Conservation (phyloP, 2,113 vertebrate species). For the Pangasianodon hypophthalmus region DNA sequence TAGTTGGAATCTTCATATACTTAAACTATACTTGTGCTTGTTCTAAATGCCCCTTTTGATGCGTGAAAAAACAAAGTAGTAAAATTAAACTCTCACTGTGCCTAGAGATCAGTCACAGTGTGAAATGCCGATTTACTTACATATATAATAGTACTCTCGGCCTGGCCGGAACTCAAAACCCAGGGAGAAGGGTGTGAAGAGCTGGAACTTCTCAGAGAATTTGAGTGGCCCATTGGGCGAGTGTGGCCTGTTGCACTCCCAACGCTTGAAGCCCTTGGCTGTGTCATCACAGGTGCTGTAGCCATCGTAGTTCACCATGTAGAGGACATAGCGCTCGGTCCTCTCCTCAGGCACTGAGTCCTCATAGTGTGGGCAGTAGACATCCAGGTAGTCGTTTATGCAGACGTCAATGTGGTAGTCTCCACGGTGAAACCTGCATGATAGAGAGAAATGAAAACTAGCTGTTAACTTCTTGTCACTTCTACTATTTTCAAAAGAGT, state of each 20-base stretch:
- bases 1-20: no score
- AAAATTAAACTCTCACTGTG: not conserved
- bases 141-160: slow-evolving; percentile 99
- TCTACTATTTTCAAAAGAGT: not conserved
- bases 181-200: slow-evolving; percentile 98
- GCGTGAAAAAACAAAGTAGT: not conserved
- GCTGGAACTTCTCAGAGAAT: slow-evolving; percentile 99
- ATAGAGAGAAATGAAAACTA: not conserved
- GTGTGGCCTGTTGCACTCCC: slow-evolving; percentile 97
- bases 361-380: slow-evolving; percentile 97
- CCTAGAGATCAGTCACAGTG: not conserved
- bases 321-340: slow-evolving; percentile 94
- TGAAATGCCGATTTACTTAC: slow-evolving; percentile 79
- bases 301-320: slow-evolving; percentile 99
- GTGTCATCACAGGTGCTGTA: slow-evolving; percentile 98
- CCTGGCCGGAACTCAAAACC: slow-evolving; percentile 98
- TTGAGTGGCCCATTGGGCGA: slow-evolving; percentile 95
- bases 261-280: slow-evolving; percentile 97
- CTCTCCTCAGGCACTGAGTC: slow-evolving; percentile 91
- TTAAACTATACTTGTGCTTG: not conserved
- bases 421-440: slow-evolving; percentile 86
- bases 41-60: not conserved
- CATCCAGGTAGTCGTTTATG: slow-evolving; percentile 98
- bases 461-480: not conserved
- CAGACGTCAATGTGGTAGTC: slow-evolving; percentile 98